Conservation (phyloP, 1,140 invertebrate genomes). For the Microplitis demolitor region DNA sequence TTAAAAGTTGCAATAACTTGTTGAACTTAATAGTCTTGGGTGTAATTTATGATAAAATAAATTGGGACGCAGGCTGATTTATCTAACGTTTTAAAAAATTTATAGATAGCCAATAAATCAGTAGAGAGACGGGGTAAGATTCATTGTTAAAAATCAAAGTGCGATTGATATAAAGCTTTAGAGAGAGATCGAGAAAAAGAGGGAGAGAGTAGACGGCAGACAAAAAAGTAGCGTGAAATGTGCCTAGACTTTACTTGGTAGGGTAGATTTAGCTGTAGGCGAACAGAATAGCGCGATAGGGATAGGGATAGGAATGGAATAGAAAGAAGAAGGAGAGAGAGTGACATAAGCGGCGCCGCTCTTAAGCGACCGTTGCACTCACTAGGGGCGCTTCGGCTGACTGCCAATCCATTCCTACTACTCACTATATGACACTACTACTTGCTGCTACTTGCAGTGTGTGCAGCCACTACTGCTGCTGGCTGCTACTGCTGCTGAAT, state of each 20-base stretch:
- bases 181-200: background rate
- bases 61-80: too few relatives aligned
- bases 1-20: too few relatives aligned
- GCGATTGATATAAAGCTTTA: background rate
- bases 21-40: background rate
- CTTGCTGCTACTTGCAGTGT: too few relatives aligned
- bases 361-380: slow-evolving; percentile 46
- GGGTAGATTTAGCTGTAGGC: background rate
- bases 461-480: too few relatives aligned
- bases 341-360: slow-evolving; percentile 41
- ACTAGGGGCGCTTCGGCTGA: slow-evolving; percentile 32
- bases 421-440: too few relatives aligned
- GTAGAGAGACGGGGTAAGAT: background rate
- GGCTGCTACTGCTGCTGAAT: background rate
- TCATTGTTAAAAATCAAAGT: background rate
- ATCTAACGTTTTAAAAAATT: too few relatives aligned
- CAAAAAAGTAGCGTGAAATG: background rate
- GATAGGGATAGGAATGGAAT: too few relatives aligned
- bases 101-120: too few relatives aligned
- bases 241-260: background rate
- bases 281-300: background rate
- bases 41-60: too few relatives aligned
- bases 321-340: background rate
- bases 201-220: background rate
- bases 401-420: slow-evolving; percentile 33